Conservation (phyloP, 2,888 invertebrate species). For the Phengaris alcon region DNA sequence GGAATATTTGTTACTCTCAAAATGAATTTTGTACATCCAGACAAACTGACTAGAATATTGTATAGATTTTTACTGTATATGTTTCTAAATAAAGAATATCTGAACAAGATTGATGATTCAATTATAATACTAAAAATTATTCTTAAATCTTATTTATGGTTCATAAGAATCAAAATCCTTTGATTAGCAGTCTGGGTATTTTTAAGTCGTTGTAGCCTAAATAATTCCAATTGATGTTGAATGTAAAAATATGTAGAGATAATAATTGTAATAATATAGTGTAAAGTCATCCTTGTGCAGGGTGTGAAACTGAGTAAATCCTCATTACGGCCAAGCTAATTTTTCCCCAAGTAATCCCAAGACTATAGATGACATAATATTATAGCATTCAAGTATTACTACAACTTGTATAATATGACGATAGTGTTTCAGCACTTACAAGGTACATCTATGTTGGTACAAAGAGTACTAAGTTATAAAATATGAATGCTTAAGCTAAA, state of each 20-base stretch:
- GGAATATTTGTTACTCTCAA: background rate
- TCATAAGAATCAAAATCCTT: background rate
- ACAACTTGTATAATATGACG: too few species aligned
- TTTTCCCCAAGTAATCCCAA: conserved; percentile 2
- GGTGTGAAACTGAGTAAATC: conserved; percentile 6
- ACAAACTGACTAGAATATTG: background rate
- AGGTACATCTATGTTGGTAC: too few species aligned
- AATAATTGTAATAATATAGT: conserved; percentile 7
- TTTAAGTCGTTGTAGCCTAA: conserved; percentile 23
- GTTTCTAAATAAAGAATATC: background rate
- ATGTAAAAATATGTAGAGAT: background rate
- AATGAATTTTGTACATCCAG: background rate
- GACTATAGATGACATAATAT: background rate
- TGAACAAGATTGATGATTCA: background rate
- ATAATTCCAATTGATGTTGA: conserved; percentile 25
- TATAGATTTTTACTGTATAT: background rate
- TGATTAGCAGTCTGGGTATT: conserved; percentile 5
- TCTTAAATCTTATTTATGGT: background rate
- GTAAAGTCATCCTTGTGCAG: conserved; percentile 15
- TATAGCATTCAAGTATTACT: too few species aligned
- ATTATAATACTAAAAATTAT: background rate
- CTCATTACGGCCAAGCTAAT: background rate
- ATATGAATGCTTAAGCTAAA: too few species aligned
- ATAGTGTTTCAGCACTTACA: too few species aligned
- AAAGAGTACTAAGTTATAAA: too few species aligned